Conservation (phyloP, 2,888 invertebrate genomes). For the Caenorhabditis sp. region DNA sequence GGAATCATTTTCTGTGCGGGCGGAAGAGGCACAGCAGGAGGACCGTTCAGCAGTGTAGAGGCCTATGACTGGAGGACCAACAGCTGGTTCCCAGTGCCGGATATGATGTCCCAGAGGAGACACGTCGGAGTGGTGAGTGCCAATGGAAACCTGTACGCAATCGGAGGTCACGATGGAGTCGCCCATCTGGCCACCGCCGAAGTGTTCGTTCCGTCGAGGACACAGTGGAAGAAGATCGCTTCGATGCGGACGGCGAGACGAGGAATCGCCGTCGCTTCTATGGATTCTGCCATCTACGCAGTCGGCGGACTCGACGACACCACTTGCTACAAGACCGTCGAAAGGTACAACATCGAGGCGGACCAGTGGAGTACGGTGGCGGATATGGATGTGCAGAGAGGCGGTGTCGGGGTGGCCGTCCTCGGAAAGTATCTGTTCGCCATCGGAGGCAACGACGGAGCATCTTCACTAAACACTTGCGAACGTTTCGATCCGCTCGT, state of each 20-base stretch:
- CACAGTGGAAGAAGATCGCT: constrained; percentile 54
- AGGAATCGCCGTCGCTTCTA: constrained; percentile 81
- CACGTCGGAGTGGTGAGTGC: constrained; percentile 81
- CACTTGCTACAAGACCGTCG: constrained; percentile 80
- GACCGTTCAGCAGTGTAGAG: constrained; percentile 81
- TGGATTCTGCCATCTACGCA: constrained; percentile 81
- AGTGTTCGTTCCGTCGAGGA: constrained; percentile 50
- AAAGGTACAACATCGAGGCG: constrained; percentile 80
- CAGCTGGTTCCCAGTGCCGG: constrained; percentile 80
- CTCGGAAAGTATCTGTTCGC: constrained; percentile 80
- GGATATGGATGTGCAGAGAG: constrained; percentile 81
- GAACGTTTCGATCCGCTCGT: constrained; percentile 81
- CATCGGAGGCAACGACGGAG: constrained; percentile 82
- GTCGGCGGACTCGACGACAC: constrained; percentile 82
- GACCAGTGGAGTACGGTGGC: constrained; percentile 81
- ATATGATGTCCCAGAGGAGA: constrained; percentile 80
- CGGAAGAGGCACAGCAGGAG: constrained; percentile 81
- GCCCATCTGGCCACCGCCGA: constrained; percentile 81
- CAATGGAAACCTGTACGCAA: constrained; percentile 80
- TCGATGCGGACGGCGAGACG: constrained; percentile 73
- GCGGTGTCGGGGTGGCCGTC: constrained; percentile 81
- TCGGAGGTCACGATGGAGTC: constrained; percentile 82
- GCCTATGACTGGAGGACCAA: constrained; percentile 81
- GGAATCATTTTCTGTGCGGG: constrained; percentile 82
- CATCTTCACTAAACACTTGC: constrained; percentile 81